Base-by-base conservation (phyloP, 2,888 invertebrate species). In the Acleris cristana region DNA sequence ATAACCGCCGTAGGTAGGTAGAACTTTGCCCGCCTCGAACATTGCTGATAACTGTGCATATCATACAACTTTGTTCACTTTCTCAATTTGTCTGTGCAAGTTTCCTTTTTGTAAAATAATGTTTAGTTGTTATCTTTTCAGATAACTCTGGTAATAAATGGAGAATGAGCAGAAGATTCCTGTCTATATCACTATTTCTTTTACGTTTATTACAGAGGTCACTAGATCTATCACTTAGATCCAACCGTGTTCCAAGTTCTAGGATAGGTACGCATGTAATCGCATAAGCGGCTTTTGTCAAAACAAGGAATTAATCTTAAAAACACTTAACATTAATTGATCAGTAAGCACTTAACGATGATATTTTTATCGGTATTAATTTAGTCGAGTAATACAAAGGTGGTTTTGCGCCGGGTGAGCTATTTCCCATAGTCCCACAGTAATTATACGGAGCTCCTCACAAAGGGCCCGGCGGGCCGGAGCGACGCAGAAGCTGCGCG, bases 391-490 rank as follows among this genome's bases (percentile, higher is more conserved):
- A 87, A 84, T 81, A 85, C 79, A 84, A 84, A 87, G 84, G 84
- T 83, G 79, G 79, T 87, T 81, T 83, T 79, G 82, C 81, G 79
- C 78, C 81, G 82, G 83, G 80, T 84, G 82, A 86, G 86, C 81
- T 85, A 89, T 88, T 89, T 89, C 90, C 90, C 91, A 87, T 86
- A 83, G 88, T 86, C 89, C 90, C 89, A 78, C 85, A 89, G 89
- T 90, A 90, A 90, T 91, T 90, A 91, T 84, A 84, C 84, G 82
- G 77, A 74, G 80, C 80, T 77, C 79, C 78, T 84, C 85, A 86
- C 89, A 89, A 88, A 89, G 86, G 85, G 80, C 80, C 77, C 73
- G 70, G 74, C 74, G 77, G 77, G 82, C 78, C 74, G 70, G 68
- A 72, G 75, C 64, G 61, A 60, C 64, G 49, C 51, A 62, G 60